phyloP scores from a whole-genome alignment of 2,888 invertebrate species.

The Noctua janthe region DNA sequence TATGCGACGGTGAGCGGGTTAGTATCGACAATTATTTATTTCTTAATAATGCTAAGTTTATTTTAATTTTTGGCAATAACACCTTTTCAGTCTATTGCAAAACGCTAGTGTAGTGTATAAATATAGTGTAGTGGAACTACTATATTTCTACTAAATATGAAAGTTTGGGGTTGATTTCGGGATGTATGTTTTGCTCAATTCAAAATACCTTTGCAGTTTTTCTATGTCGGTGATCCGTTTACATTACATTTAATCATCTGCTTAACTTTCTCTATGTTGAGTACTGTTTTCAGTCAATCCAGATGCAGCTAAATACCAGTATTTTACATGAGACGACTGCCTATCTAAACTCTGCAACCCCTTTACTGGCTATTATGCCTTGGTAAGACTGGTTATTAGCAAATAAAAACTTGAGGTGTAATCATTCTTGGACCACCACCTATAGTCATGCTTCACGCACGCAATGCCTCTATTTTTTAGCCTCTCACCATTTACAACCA shows the following conservation, averaged over 20 bases:
- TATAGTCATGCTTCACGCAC: conserved; percentile 70
- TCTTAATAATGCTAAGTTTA: background rate
- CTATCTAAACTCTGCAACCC: background rate
- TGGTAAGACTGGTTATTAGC: background rate
- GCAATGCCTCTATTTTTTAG: conserved; percentile 83
- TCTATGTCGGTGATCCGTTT: background rate
- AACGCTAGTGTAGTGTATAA: too few relatives aligned
- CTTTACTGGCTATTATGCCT: too few relatives aligned
- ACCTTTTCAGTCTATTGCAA: background rate
- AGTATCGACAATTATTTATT: background rate
- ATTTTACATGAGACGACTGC: background rate
- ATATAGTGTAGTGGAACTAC: background rate
- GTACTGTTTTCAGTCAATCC: background rate
- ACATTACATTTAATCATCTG: background rate
- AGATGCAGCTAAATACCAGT: background rate
- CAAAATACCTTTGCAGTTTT: background rate
- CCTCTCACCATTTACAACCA: conserved; percentile 74
- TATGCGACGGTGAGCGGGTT: conserved; percentile 41
- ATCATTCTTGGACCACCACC: conserved; percentile 60
- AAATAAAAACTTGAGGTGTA: background rate
- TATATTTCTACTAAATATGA: background rate
- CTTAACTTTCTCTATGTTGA: background rate
- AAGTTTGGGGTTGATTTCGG: background rate
- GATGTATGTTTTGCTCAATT: background rate
- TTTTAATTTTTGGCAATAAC: background rate